Evolutionary conservation across 2,797 vertebrate genomes (phyloP).

Genomic region (Rhadinocentrus ornatus): DNA sequence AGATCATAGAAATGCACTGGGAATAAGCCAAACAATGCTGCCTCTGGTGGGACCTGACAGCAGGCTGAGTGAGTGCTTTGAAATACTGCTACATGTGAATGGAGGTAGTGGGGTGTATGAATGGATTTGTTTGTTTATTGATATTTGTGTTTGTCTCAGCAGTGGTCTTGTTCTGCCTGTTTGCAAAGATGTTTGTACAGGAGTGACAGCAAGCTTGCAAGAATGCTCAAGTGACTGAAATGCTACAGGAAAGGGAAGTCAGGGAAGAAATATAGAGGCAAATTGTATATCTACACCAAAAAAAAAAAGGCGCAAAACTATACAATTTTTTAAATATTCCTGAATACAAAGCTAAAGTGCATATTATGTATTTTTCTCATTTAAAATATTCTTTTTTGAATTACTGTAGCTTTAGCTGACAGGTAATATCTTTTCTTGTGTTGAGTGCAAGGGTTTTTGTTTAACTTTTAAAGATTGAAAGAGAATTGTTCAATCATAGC

Average conservation of each 20-base stretch:
- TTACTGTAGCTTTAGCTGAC: neutral
- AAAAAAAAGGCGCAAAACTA: neutral
- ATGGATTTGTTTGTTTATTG: conserved; percentile 82
- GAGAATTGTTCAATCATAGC: neutral
- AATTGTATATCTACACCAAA: neutral
- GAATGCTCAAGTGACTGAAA: conserved; percentile 5
- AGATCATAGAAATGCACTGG: conserved; percentile 57
- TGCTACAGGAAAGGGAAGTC: conserved; percentile 3
- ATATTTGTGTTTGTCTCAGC: conserved; percentile 81
- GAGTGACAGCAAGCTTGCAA: conserved; percentile 48
- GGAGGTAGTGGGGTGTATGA: conserved; percentile 41
- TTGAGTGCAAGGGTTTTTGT: neutral
- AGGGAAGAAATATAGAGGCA: neutral
- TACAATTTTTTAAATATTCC: neutral
- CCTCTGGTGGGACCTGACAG: conserved; percentile 47
- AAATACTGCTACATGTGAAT: conserved; percentile 49
- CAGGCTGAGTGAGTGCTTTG: conserved; percentile 56
- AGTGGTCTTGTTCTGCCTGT: conserved; percentile 72
- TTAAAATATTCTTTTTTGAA: neutral
- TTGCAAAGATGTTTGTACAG: conserved; percentile 75
- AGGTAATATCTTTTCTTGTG: neutral
- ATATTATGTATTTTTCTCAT: neutral
- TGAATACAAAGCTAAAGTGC: neutral
- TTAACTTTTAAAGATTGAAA: neutral
- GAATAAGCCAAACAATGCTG: conserved; percentile 67